Evolutionary conservation across 2,888 invertebrate genomes (phyloP).

Genomic region (Oligia latruncula): DNA sequence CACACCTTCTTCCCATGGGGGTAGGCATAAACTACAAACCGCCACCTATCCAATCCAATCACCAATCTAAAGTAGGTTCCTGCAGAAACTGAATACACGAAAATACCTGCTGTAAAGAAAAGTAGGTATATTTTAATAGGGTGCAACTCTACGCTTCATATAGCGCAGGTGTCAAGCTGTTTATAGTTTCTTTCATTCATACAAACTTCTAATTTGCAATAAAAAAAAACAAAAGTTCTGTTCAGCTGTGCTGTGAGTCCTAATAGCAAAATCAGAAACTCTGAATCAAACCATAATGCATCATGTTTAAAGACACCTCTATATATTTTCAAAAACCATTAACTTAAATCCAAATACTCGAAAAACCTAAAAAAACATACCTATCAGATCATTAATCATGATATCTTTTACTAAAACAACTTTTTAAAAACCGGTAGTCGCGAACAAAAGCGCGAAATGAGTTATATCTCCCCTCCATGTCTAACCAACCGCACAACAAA

Average conservation of each 20-base stretch:
- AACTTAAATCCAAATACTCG: conserved; percentile 51
- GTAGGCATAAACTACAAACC: not conserved
- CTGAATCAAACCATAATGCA: not conserved
- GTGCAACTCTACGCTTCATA: not conserved
- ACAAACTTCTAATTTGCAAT: not conserved
- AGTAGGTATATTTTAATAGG: not conserved
- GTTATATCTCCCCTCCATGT: conserved; percentile 83
- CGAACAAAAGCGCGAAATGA: conserved; percentile 84
- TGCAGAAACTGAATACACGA: not conserved
- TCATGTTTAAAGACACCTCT: not conserved
- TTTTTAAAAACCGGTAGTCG: conserved; percentile 80
- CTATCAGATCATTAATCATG: conserved; percentile 50
- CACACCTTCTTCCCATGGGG: not conserved
- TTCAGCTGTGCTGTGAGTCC: not conserved
- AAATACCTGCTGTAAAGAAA: not conserved
- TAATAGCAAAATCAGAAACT: conserved; percentile 7
- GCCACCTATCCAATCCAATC: not conserved
- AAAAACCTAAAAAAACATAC: conserved; percentile 47
- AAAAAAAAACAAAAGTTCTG: not conserved
- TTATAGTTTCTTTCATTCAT: not conserved
- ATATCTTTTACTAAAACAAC: conserved; percentile 70
- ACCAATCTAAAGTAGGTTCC: not conserved
- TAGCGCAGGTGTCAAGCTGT: not conserved
- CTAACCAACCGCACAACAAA: conserved; percentile 89
- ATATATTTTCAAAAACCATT: conserved; percentile 34